phyloP scores from a whole-genome alignment of 2,888 invertebrate species.

The Dasysyrphus albostriatus region DNA sequence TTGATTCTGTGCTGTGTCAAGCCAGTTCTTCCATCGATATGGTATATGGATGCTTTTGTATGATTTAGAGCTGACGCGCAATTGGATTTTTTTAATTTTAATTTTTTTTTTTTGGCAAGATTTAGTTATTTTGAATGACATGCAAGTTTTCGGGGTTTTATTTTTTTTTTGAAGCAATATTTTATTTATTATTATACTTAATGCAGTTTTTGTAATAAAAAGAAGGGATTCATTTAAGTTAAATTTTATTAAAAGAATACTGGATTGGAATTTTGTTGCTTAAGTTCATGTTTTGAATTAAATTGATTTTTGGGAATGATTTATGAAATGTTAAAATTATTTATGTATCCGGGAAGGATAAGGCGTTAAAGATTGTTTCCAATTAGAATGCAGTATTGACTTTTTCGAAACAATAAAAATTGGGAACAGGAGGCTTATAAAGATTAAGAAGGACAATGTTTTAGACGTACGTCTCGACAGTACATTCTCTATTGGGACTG shows the following conservation, averaged over 20 bases:
- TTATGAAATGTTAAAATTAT: conserved; percentile 13
- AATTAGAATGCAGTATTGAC: too few species aligned
- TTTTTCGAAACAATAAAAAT: too few species aligned
- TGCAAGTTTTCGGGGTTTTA: conserved; percentile 18
- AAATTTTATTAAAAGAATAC: not conserved
- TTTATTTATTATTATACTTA: conserved; percentile 64
- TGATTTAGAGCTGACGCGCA: conserved; percentile 71
- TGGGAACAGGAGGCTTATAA: too few species aligned
- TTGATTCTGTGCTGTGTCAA: conserved; percentile 33
- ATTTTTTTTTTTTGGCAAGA: conserved; percentile 35
- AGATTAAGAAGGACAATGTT: too few species aligned
- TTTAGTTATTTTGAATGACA: conserved; percentile 69
- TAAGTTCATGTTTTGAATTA: not conserved
- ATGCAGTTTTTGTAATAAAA: not conserved
- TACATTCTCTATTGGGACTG: too few species aligned
- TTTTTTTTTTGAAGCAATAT: conserved; percentile 1
- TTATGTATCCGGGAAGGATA: not conserved
- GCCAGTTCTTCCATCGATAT: conserved; percentile 4
- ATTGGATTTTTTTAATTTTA: conserved; percentile 19
- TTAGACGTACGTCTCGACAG: too few species aligned
- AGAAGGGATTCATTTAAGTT: not conserved
- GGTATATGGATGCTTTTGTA: conserved; percentile 26
- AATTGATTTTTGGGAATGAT: not conserved
- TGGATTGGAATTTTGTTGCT: not conserved
- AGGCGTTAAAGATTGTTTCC: not conserved